Evolutionary conservation across 2,113 vertebrate genomes (phyloP).

Genomic region (Nycticebus coucang): DNA sequence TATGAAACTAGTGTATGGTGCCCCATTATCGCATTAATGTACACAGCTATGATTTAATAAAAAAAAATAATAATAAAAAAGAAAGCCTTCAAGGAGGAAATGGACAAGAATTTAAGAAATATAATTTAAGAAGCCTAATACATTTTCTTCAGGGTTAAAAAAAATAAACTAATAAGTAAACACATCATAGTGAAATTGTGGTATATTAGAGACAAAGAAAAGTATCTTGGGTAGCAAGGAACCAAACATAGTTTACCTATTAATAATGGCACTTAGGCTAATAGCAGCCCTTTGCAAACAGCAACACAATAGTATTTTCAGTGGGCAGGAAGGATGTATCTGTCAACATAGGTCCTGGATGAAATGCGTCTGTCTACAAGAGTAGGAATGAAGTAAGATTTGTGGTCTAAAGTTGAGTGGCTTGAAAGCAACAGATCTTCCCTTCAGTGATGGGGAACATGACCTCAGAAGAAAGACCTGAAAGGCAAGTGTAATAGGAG

Average conservation of each 20-base stretch:
- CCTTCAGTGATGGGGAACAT: too few relatives aligned
- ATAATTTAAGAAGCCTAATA: background rate
- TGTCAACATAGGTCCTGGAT: background rate
- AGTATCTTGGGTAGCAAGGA: background rate
- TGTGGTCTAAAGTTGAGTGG: too few relatives aligned
- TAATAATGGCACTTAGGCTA: background rate
- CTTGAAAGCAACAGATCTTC: too few relatives aligned
- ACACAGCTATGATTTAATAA: too few relatives aligned
- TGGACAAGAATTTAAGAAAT: background rate
- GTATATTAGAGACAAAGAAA: background rate
- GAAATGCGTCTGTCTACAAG: background rate
- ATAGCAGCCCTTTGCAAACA: background rate
- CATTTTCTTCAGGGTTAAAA: background rate
- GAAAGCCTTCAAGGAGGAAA: background rate
- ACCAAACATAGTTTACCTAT: background rate
- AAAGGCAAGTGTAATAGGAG: too few relatives aligned
- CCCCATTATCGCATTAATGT: too few relatives aligned
- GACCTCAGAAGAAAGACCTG: too few relatives aligned
- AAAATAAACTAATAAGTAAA: background rate
- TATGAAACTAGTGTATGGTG: too few relatives aligned
- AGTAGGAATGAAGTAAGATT: background rate
- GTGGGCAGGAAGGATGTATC: background rate
- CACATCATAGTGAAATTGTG: background rate
- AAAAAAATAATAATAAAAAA: too few relatives aligned
- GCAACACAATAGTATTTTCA: background rate